Base-by-base conservation (phyloP, 1,140 invertebrate species). In the Halyomorpha halys region DNA sequence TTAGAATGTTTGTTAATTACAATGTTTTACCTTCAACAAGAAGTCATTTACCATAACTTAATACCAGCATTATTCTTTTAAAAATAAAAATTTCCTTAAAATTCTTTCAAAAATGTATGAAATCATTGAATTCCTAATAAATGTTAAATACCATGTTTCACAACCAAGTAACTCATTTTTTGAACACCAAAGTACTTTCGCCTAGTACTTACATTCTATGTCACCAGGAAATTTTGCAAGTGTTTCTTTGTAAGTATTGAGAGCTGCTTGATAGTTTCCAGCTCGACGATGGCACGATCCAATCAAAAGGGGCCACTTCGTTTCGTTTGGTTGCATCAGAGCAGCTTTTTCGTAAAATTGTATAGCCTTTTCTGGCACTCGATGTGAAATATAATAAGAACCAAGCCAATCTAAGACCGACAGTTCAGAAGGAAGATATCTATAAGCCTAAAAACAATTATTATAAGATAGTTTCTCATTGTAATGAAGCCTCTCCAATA, bases 321-420 rank as follows among this genome's bases (percentile, higher is more conserved):
- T 84, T 72, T 93, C 83, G 68, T 83, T 83, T 1, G 91, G 91
- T 75, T 93, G 87, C 70, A 94, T 83, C n/a, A 91, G 77, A 8
- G 90, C 83, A 0, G 93, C 92, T 72, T 86, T 84, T 74, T 94
- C 87, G 74, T 95, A 95, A 74, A 90, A 95, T 23, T 78, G 79
- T 47, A 95, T 81, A 5, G 94, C 91, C 76, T 94, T 94, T 73
- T 97, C 94, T 47, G 89, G 59, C 71, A 89, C 83, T 77, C 94
- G 88, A 70, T 92, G 83, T 70, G 94, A 89, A 63, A 95, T 86
- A 71, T 91, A 94, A 74, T 96, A 94, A 0, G 89, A 89, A 51
- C 89, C 91, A 27, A 97, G 79, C 84, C 93, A 97, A 72, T 94
- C 89, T 64, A 97, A 89, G 0, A 92, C 90, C 63, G 86, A 83